phyloP scores from a whole-genome alignment of 2,797 vertebrate species.

The Sphenopsis melanotis region DNA sequence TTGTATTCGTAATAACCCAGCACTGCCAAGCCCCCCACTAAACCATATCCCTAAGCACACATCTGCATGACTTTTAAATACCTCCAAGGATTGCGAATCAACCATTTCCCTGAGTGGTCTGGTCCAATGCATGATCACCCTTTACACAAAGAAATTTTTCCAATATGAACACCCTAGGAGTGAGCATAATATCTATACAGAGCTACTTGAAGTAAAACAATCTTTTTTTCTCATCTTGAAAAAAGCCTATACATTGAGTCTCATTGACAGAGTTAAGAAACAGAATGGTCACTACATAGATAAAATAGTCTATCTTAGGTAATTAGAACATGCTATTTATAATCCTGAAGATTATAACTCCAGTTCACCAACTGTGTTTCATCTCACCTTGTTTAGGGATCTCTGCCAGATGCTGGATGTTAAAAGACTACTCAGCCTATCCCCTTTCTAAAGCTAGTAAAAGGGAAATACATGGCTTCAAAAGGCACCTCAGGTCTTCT shows the following conservation, averaged over 20 bases:
- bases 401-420: background rate
- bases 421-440: background rate
- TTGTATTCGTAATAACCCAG: background rate
- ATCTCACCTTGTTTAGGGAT: background rate
- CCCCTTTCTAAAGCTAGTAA: background rate
- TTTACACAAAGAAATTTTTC: background rate
- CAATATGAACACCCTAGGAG: background rate
- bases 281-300: background rate
- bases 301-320: background rate
- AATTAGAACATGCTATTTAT: background rate
- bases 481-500: background rate
- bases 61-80: background rate
- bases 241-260: background rate
- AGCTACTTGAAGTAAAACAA: background rate
- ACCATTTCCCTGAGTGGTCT: background rate
- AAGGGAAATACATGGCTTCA: background rate
- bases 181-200: rapidly evolving
- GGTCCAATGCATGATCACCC: background rate
- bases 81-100: background rate
- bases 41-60: background rate
- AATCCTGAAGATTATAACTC: background rate
- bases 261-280: background rate
- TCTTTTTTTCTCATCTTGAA: background rate
- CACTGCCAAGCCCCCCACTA: background rate
- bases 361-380: background rate